These are phyloP conservation scores for Xenotilapia flavipinnis DNA, from an alignment of 2,113 vertebrate species.

Conservation along the genomic window DNA sequence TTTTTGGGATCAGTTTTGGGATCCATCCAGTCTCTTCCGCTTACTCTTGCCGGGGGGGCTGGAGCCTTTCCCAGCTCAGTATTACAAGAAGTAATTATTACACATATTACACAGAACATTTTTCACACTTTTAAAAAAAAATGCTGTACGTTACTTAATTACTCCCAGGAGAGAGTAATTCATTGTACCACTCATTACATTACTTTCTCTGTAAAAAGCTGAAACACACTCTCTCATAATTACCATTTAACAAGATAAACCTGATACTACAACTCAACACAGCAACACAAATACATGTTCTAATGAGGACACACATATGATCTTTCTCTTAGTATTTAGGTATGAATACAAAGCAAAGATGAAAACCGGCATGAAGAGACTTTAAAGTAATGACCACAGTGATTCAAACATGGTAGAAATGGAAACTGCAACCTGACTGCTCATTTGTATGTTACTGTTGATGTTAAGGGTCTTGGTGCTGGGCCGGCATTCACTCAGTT, in stretches of 20 bases:
- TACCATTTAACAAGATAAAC: background rate
- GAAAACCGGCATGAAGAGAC: background rate
- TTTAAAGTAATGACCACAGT: background rate
- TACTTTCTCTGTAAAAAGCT: background rate
- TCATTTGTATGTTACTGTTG: background rate
- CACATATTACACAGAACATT: background rate
- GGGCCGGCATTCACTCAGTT: background rate
- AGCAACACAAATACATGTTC: background rate
- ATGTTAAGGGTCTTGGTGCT: background rate
- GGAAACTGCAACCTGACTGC: background rate
- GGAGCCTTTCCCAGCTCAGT: too few relatives aligned
- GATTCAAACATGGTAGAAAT: background rate
- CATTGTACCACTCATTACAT: background rate
- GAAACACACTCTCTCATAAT: background rate
- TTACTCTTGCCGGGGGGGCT: background rate
- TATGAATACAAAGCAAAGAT: background rate
- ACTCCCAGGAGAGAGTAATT: background rate
- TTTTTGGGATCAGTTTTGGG: background rate
- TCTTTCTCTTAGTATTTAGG: background rate
- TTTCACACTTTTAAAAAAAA: background rate
- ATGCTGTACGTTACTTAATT: background rate
- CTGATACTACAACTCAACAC: background rate
- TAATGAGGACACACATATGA: background rate
- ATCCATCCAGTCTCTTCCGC: accelerated
- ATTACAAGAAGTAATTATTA: background rate